Percentiles rank a stretch among this genome's conserved stretches.
phyloP scores from a whole-genome alignment of 1,140 invertebrate genomes.

The Eufriesea mexicana region DNA sequence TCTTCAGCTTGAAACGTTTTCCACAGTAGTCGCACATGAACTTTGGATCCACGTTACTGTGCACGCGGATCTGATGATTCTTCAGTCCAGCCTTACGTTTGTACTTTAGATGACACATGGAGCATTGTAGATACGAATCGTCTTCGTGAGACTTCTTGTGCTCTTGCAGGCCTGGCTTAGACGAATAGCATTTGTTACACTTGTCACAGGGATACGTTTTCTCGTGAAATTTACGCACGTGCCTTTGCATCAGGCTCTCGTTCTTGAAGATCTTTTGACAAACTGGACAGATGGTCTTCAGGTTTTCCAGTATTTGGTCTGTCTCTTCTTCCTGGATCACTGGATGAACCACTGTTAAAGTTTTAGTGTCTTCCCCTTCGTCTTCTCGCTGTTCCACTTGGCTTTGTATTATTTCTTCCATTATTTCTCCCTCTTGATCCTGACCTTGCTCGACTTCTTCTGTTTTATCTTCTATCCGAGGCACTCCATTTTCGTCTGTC shows the following conservation, averaged over 20 bases:
- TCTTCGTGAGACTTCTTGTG: conserved; percentile 61
- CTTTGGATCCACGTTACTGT: conserved; percentile 55
- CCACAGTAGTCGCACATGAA: conserved; percentile 42
- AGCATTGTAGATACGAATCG: conserved; percentile 59
- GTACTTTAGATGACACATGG: conserved; percentile 79
- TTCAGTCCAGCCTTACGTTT: conserved; percentile 81
- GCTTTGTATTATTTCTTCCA: background rate
- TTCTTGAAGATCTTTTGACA: conserved; percentile 79
- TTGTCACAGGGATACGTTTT: conserved; percentile 77
- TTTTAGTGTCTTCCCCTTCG: background rate
- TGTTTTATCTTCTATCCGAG: background rate
- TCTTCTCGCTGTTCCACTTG: background rate
- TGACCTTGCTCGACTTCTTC: background rate
- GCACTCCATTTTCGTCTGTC: background rate
- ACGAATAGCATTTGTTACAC: conserved; percentile 72
- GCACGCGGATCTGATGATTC: conserved; percentile 79
- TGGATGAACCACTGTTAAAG: accelerated
- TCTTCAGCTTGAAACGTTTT: conserved; percentile 78
- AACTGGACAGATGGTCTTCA: conserved; percentile 71
- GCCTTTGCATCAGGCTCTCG: conserved; percentile 77
- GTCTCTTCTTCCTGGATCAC: background rate
- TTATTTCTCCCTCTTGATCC: too few species aligned
- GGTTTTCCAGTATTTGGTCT: background rate
- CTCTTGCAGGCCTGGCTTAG: conserved; percentile 32
- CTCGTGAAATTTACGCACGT: conserved; percentile 76